Percentiles rank a stretch among this genome's conserved stretches.
Evolutionary conservation across 1,140 invertebrate species (phyloP).

Genomic region (Drosophila trapezifrons): DNA sequence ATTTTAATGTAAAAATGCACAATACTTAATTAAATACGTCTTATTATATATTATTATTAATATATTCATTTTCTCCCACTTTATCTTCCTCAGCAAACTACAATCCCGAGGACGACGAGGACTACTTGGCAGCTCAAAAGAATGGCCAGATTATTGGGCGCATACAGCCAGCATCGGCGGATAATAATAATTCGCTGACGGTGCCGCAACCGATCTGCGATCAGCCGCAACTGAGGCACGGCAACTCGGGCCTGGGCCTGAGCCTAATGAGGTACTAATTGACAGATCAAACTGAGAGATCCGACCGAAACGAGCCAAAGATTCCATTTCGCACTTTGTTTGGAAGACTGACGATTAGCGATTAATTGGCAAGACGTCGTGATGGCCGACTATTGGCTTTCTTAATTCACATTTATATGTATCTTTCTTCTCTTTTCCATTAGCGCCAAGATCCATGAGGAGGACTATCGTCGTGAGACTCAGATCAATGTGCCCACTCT

Average conservation of each 20-base stretch:
- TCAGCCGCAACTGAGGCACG: slow-evolving; percentile 68
- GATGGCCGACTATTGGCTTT: slow-evolving; percentile 29
- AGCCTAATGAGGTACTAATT: slow-evolving; percentile 75
- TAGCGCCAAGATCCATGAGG: slow-evolving; percentile 82
- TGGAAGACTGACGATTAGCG: slow-evolving; percentile 28
- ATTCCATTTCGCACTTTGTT: slow-evolving; percentile 49
- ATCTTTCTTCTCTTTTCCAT: slow-evolving; percentile 3
- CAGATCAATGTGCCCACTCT: slow-evolving; percentile 82
- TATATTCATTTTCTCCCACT: not conserved
- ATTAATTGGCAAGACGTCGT: slow-evolving; percentile 37
- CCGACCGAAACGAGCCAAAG: slow-evolving; percentile 19
- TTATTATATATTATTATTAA: too few species aligned
- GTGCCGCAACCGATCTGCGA: slow-evolving; percentile 77
- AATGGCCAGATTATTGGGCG: slow-evolving; percentile 72
- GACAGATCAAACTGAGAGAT: slow-evolving; percentile 24
- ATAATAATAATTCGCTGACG: slow-evolving; percentile 79
- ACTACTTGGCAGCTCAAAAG: slow-evolving; percentile 69
- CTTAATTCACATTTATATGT: slow-evolving; percentile 26
- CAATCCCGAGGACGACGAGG: slow-evolving; percentile 83
- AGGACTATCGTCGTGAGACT: slow-evolving; percentile 82
- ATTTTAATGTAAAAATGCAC: too few species aligned
- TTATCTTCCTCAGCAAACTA: slow-evolving; percentile 71
- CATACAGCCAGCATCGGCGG: slow-evolving; percentile 60
- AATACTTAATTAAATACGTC: too few species aligned
- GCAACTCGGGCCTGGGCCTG: slow-evolving; percentile 60